Conservation (phyloP, 2,888 invertebrate species). For the Malachius bipustulatus region DNA sequence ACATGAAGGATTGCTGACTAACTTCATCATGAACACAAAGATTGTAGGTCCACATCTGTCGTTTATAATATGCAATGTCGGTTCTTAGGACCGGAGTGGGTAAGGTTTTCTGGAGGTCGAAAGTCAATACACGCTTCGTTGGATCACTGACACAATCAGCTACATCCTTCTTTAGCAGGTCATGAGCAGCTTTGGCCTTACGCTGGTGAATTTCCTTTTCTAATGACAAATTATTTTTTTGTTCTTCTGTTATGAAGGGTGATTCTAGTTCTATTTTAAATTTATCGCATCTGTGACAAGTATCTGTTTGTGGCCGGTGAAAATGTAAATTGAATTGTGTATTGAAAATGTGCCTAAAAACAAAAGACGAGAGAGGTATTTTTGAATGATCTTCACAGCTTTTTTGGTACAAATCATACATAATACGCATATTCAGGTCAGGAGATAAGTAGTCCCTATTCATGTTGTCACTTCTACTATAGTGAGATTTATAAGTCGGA, state of each 20-base stretch:
- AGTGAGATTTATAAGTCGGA: slow-evolving; percentile 3
- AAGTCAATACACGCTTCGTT: not conserved
- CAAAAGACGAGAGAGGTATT: not conserved
- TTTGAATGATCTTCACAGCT: not conserved
- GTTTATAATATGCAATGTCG: slow-evolving; percentile 2
- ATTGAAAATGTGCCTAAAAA: slow-evolving; percentile 4
- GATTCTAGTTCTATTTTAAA: not conserved
- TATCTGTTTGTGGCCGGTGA: slow-evolving; percentile 6
- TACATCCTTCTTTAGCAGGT: not conserved
- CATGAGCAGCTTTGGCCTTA: not conserved
- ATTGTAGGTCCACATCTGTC: slow-evolving; percentile 2
- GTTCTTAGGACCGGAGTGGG: slow-evolving; percentile 1
- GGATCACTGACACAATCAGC: not conserved
- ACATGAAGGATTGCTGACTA: not conserved
- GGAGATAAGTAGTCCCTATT: not conserved
- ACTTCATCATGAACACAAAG: slow-evolving; percentile 5
- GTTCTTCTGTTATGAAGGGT: not conserved
- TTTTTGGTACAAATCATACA: not conserved
- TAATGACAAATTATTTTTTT: slow-evolving; percentile 3
- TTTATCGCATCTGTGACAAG: slow-evolving; percentile 3
- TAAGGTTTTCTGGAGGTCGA: slow-evolving; percentile 3
- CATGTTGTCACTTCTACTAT: slow-evolving; percentile 2
- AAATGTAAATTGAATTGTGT: slow-evolving; percentile 5
- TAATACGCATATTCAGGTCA: slow-evolving; percentile 3
- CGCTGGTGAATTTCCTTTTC: not conserved